Base-by-base conservation (phyloP, 2,888 invertebrate species). In the Eilema sororculum region DNA sequence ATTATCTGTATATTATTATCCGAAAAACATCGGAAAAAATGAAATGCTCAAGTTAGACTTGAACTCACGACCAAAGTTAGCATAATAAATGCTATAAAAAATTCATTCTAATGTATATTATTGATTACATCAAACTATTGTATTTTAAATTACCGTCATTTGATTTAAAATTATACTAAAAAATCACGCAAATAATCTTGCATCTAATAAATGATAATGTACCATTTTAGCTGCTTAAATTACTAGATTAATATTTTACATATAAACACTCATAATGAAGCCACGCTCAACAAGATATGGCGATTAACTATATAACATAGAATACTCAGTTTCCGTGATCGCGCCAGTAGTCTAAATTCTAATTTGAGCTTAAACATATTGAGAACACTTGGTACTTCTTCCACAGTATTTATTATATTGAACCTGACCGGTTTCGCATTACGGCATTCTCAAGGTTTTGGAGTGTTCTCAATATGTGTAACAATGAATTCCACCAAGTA, bases 201-300 rank as follows among this genome's bases (percentile, higher is more conserved):
- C 74, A 46, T 65, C 41, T 72, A 75, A 65, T 12, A 46, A 57
- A 33, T 52, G n/a, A 52, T 46, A 1, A 20, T 46, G 46, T 12
- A 41, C 16, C 46, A 52, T 8, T 52, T 24, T 30, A 16, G 74
- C 72, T 16, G 28, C 62, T 64, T 67, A 67, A 59, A 63, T 70
- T 66, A 25, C 64, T 62, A 60, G 72, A 69, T 71, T 60, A 52
- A 68, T 71, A 71, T 41, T 52, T 72, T 60, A 77, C 72, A 78
- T 46, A 46, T 70, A 72, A 77, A 24, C 57, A 25, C 57, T 22
- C 72, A 68, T 65, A 28, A 67, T 65, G 24, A 71, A 74, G 73
- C 69, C 60, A 69, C 74, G 62, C 69, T 74, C 28, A 28, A 28
- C 5, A 65, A 68, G 65, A 73, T 73, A 68, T 68, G 60, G 28